A percentile compares a stretch with the other conserved stretches of the same genome.
These are phyloP conservation scores for Phyllotreta striolata DNA, from an alignment of 2,888 invertebrate species.

Conservation along the genomic window DNA sequence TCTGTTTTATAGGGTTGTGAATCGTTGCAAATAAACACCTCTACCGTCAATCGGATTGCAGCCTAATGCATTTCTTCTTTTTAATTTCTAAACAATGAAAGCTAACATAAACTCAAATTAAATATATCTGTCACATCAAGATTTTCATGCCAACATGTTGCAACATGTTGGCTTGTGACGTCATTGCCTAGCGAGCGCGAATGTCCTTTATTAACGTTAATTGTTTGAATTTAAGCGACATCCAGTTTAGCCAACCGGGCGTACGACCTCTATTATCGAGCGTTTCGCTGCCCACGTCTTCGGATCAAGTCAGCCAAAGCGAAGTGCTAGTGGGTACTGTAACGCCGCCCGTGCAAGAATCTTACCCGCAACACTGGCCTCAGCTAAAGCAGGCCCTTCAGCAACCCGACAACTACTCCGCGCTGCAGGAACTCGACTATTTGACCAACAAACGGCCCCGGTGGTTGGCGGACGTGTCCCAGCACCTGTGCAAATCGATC, in stretches of 20 bases:
- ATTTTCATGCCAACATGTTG: no score
- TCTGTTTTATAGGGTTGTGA: no score
- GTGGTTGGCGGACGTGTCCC: constrained; percentile 71
- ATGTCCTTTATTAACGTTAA: no score
- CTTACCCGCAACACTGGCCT: constrained; percentile 63
- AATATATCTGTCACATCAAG: no score
- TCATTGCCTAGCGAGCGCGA: no score
- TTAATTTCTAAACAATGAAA: no score
- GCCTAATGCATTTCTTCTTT: no score
- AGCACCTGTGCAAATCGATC: constrained; percentile 71
- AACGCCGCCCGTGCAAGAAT: constrained; percentile 59
- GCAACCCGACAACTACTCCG: constrained; percentile 65
- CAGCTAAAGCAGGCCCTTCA: constrained; percentile 62
- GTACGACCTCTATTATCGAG: constrained; percentile 69
- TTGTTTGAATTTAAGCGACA: constrained; percentile 53
- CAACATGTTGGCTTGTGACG: no score
- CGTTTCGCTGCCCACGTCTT: constrained; percentile 64
- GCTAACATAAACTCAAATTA: no score
- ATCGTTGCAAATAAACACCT: no score
- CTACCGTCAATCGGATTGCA: no score
- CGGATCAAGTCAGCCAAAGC: constrained; percentile 62
- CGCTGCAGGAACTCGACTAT: constrained; percentile 79
- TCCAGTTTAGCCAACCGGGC: constrained; percentile 67
- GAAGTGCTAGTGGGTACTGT: constrained; percentile 65
- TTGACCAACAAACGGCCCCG: constrained; percentile 74